Conservation (phyloP, 1,140 invertebrate genomes). For the Xylocopa sonorina region DNA sequence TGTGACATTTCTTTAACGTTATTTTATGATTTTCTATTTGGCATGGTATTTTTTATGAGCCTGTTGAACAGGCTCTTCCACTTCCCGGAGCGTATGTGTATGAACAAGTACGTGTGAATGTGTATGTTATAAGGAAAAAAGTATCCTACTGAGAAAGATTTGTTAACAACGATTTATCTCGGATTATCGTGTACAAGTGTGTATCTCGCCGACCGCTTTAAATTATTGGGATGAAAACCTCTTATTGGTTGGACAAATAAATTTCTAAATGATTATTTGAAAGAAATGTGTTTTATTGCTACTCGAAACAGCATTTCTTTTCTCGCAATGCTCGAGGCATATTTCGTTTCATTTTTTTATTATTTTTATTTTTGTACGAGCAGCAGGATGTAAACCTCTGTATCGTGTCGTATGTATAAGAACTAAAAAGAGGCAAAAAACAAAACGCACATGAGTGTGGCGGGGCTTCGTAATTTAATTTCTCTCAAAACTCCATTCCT, state of each 20-base stretch:
- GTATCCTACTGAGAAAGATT: not conserved
- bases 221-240: conserved; percentile 31
- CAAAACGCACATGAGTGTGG: conserved; percentile 26
- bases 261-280: conserved; percentile 47
- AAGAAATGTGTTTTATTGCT: conserved; percentile 69
- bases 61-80: conserved; percentile 56
- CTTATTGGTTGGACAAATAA: conserved; percentile 42
- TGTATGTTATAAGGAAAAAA: conserved; percentile 28
- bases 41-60: conserved; percentile 24
- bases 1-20: not conserved
- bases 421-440: conserved; percentile 42
- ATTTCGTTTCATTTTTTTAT: too few species aligned
- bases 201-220: conserved; percentile 27
- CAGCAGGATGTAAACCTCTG: conserved; percentile 29
- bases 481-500: not conserved
- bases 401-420: conserved; percentile 38
- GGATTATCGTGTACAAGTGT: conserved; percentile 7
- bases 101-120: conserved; percentile 7
- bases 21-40: conserved; percentile 24
- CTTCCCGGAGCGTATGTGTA: not conserved
- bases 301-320: conserved; percentile 48
- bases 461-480: not conserved
- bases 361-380: conserved; percentile 51
- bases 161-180: not conserved
- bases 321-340: conserved; percentile 40